Evolutionary conservation across 2,888 invertebrate species (phyloP).

Genomic region (Mantis religiosa): DNA sequence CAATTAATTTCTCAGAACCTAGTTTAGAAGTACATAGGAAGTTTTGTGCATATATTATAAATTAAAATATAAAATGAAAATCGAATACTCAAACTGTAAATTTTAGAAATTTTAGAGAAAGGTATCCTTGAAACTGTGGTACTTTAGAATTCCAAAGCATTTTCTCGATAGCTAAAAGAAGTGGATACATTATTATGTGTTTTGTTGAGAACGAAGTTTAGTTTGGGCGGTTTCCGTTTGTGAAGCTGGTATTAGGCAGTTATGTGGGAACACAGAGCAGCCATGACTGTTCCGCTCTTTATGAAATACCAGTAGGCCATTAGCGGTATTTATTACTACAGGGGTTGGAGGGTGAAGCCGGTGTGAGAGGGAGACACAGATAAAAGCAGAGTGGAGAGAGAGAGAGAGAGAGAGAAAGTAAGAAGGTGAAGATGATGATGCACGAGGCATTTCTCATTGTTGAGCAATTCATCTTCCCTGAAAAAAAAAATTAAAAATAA

Average conservation of each 20-base stretch:
- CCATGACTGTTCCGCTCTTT: conserved; percentile 34
- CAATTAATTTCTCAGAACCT: too few relatives aligned
- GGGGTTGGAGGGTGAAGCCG: conserved; percentile 1
- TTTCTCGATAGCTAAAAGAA: too few relatives aligned
- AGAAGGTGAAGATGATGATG: neutral
- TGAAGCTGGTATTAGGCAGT: conserved; percentile 4
- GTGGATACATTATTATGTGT: neutral
- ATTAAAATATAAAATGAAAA: too few relatives aligned
- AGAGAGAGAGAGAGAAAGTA: neutral
- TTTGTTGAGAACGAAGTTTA: neutral
- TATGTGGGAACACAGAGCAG: neutral
- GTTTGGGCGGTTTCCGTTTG: neutral
- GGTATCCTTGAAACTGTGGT: too few relatives aligned
- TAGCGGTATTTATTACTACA: conserved; percentile 43
- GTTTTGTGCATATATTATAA: too few relatives aligned
- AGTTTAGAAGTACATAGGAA: too few relatives aligned
- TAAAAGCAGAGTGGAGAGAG: neutral
- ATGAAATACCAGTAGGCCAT: conserved; percentile 48
- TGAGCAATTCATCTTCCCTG: neutral
- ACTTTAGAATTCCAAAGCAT: too few relatives aligned
- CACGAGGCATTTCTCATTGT: neutral
- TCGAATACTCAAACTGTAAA: too few relatives aligned
- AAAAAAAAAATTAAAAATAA: neutral
- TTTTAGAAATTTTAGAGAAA: too few relatives aligned
- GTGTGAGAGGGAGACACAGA: neutral